Evolutionary conservation across 2,113 vertebrate species (phyloP), one percentile per base, ranked within the genome.

Genomic region (Mastomys natalensis): DNA sequence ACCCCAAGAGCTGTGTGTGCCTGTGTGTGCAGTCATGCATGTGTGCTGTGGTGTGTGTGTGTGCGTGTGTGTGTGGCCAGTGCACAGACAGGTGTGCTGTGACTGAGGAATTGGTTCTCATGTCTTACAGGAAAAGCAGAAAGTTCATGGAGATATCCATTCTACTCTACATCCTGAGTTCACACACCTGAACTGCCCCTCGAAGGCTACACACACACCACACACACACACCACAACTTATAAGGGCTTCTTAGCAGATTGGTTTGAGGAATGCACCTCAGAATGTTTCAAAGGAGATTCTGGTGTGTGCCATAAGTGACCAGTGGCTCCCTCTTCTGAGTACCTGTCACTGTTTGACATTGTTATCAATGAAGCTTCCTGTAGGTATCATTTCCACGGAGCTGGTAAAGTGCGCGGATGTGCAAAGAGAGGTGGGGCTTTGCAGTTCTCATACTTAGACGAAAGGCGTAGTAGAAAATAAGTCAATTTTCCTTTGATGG

Each of bases 321-420:
- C 90, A 97, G 94, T 98, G 97, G 16, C 29, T 4, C 80, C 76
- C 92, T 98, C 97, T 97, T 95, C 62, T 17, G 92, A 98, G 96
- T 19, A 1, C 93, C 95, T 0, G 5, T 96, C 92, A 95, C 96
- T 8, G 6, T 87, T 91, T 77, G 94, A 0, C 96, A 87, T 96
- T 91, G 98, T 97, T 97, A 93, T 92, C 87, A 97, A 26, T 76
- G 91, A 97, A 77, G 97, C 97, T 98, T 98, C 97, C 98, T 97
- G 89, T 87, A 73, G 95, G 90, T 97, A 93, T 95, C 64, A 0
- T 68, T 96, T 98, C 92, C 16, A 37, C 64, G 95, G 94, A 98
- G 91, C 88, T 45, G 93, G 7, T 96, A 60, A 60, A 58, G 53
- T 26, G 53, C 53, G 40, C 0, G 93, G 86, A 77, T 91, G 84